phyloP scores from a whole-genome alignment of 2,888 invertebrate genomes.

The Drosophila aldrichi region DNA sequence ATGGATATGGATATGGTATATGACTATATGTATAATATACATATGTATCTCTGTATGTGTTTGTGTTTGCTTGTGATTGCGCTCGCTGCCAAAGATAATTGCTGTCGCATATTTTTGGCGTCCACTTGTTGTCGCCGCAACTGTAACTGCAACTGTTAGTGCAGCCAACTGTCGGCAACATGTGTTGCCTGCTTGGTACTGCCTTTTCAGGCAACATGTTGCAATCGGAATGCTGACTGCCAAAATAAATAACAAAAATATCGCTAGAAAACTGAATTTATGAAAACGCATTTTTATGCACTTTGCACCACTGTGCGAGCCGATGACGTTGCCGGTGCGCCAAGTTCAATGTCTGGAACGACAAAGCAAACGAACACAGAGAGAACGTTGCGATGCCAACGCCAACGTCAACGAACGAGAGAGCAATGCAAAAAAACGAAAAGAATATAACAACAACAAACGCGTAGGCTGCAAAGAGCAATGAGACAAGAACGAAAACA shows the following conservation, averaged over 20 bases:
- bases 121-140: constrained; percentile 72
- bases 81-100: constrained; percentile 68
- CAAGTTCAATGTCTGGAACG: constrained; percentile 74
- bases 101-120: constrained; percentile 75
- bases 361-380: constrained; percentile 23
- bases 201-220: constrained; percentile 65
- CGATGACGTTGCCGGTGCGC: constrained; percentile 42
- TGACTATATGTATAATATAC: constrained; percentile 19
- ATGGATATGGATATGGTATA: constrained; percentile 59
- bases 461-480: constrained; percentile 2
- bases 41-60: constrained; percentile 27
- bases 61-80: constrained; percentile 22
- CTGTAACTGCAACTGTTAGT: constrained; percentile 16
- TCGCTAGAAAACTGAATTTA: neutral
- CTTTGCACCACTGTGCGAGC: constrained; percentile 63
- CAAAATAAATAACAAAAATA: neutral
- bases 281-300: constrained; percentile 28
- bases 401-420: constrained; percentile 22
- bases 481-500: constrained; percentile 41
- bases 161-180: constrained; percentile 53
- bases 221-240: constrained; percentile 51
- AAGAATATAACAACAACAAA: neutral
- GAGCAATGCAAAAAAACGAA: neutral
- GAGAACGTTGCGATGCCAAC: constrained; percentile 19
- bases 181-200: constrained; percentile 65